phyloP scores from a whole-genome alignment of 2,797 vertebrate species.

The Avahi laniger region DNA sequence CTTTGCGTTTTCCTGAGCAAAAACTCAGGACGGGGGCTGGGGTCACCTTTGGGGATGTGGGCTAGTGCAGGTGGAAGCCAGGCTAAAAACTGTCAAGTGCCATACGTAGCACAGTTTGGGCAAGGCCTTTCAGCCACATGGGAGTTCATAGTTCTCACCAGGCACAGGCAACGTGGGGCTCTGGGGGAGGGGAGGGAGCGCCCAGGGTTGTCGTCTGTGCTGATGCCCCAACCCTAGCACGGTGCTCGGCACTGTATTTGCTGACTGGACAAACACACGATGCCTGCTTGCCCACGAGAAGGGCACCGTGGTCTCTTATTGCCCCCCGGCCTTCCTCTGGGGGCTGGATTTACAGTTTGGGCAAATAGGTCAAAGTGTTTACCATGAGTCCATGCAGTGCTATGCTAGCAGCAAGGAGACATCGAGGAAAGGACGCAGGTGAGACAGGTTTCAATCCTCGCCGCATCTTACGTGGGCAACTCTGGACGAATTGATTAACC shows the following conservation, averaged over 20 bases:
- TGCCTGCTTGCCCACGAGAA: background rate
- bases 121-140: background rate
- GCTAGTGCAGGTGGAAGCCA: background rate
- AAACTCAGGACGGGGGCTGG: background rate
- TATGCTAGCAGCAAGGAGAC: background rate
- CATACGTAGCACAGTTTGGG: background rate
- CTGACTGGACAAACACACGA: background rate
- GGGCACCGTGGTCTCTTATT: background rate
- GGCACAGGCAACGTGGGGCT: background rate
- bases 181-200: too few species aligned
- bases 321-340: background rate
- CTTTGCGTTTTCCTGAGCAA: background rate
- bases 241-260: too few species aligned
- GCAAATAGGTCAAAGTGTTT: background rate
- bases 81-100: background rate
- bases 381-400: fast-evolving
- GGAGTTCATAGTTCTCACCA: background rate
- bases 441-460: too few species aligned
- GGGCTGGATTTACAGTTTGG: background rate
- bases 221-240: fast-evolving
- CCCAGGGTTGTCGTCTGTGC: background rate
- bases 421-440: fast-evolving
- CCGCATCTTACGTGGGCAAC: fast-evolving
- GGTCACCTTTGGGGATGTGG: background rate
- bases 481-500: background rate